Evolutionary conservation across 2,888 invertebrate species (phyloP), one percentile per base, ranked within the genome.

Genomic region (Pyrgus malvae): DNA sequence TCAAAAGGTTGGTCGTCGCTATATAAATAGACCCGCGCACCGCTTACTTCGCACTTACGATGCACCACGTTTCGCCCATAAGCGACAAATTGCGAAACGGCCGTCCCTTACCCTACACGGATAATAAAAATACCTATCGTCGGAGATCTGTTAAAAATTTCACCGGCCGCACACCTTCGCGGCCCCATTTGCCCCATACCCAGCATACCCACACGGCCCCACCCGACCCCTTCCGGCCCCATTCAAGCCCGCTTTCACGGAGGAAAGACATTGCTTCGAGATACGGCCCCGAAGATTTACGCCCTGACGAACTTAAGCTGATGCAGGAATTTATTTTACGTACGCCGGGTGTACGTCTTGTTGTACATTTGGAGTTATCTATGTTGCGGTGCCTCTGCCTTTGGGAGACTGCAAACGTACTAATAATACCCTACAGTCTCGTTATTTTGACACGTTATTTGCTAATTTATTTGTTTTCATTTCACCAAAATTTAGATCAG

Each of bases 131-230:
- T 75, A 73, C 70, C 71, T 72, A 69, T 68, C 70, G 62, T 57
- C 65, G 72, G 68, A 74, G 68, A 75, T 73, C 75, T 71, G 78
- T 80, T 84, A 78, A 83, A 33, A 80, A 76, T 80, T 82, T 81
- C 77, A 84, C 59, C 40, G 41, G 41, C 41, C 56, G 56, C 56
- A 49, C 57, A 48, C 59, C 57, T 48, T 51, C 46, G 48, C 23
- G 17, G 16, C 48, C 23, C 29, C 45, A 19, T 56, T 35, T 42
- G 53, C 55, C 38, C 41, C 38, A 4, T 14, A 14, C 33, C 41
- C 17, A 35, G 55, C 56, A 25, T 27, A 35, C 55, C 27, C 17
- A 35, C 27, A 11, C n/a, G 4, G 27, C 40, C 31, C 31, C 33
- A 42, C 19, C 35, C 42, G 7, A 40, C 31, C 31, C 38, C 33